These are phyloP conservation scores for Suncus etruscus DNA, from an alignment of 2,113 vertebrate genomes.

Conservation along the genomic window DNA sequence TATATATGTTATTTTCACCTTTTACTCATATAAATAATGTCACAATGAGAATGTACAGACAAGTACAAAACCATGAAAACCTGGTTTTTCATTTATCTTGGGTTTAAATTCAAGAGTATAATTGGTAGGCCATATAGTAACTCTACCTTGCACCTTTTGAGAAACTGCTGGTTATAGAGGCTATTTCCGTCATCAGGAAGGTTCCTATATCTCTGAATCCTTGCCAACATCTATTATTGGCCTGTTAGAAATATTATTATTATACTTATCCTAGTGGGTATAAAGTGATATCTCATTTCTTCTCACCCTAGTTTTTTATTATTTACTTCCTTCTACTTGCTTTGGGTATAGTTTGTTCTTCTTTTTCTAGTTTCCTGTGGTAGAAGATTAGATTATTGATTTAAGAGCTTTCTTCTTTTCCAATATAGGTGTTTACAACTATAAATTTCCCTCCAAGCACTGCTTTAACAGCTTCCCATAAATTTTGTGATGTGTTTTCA, in stretches of 20 bases:
- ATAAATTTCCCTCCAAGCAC: neutral
- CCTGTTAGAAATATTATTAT: too few relatives aligned
- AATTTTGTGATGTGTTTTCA: neutral
- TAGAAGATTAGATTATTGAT: neutral
- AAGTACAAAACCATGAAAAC: neutral
- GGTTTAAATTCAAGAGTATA: neutral
- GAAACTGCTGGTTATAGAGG: neutral
- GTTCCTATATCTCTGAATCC: neutral
- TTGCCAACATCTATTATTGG: neutral
- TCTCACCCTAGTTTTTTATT: neutral
- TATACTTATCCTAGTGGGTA: neutral
- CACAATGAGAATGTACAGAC: neutral
- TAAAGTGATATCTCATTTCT: neutral
- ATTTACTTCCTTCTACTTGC: neutral
- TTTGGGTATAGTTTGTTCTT: neutral
- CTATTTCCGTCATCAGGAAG: neutral
- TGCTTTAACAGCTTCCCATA: neutral
- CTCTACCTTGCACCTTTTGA: conserved; percentile 2
- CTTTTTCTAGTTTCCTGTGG: neutral
- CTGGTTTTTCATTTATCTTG: neutral
- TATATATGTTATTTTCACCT: too few relatives aligned
- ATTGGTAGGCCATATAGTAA: neutral
- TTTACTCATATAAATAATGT: neutral
- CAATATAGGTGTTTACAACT: neutral
- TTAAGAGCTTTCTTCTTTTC: neutral